Percentiles rank a stretch among this genome's conserved stretches.
phyloP scores from a whole-genome alignment of 2,888 invertebrate genomes.

The Dynastes tityus region DNA sequence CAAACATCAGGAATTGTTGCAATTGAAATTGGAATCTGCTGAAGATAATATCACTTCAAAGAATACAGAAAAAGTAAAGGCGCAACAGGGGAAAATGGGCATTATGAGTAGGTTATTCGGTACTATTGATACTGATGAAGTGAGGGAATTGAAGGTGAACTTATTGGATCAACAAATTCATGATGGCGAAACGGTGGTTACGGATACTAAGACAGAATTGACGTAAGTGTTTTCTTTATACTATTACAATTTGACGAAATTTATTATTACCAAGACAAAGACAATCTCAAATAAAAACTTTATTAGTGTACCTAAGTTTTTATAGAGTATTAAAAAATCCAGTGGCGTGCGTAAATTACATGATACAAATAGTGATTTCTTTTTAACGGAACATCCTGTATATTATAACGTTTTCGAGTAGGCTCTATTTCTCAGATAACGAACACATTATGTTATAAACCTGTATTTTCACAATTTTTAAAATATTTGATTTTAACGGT shows the following conservation, averaged over 20 bases:
- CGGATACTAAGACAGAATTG: constrained; percentile 74
- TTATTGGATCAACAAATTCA: constrained; percentile 79
- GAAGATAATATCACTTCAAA: constrained; percentile 74
- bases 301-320: background rate
- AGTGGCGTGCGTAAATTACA: too few relatives aligned
- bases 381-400: too few relatives aligned
- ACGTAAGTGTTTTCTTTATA: constrained; percentile 73
- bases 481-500: too few relatives aligned
- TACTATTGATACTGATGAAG: constrained; percentile 83
- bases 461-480: too few relatives aligned
- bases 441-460: too few relatives aligned
- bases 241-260: constrained; percentile 44
- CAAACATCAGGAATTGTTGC: constrained; percentile 81
- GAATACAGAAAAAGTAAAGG: constrained; percentile 73
- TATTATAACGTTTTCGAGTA: too few relatives aligned
- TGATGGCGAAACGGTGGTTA: constrained; percentile 75
- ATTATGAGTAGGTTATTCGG: constrained; percentile 84
- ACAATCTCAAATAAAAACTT: too few relatives aligned
- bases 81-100: constrained; percentile 79
- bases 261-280: too few relatives aligned
- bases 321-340: background rate
- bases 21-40: constrained; percentile 81
- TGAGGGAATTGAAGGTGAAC: constrained; percentile 80
- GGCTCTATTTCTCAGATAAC: too few relatives aligned
- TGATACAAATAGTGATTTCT: too few relatives aligned